phyloP scores from a whole-genome alignment of 2,797 vertebrate species.

The Clamator glandarius region DNA sequence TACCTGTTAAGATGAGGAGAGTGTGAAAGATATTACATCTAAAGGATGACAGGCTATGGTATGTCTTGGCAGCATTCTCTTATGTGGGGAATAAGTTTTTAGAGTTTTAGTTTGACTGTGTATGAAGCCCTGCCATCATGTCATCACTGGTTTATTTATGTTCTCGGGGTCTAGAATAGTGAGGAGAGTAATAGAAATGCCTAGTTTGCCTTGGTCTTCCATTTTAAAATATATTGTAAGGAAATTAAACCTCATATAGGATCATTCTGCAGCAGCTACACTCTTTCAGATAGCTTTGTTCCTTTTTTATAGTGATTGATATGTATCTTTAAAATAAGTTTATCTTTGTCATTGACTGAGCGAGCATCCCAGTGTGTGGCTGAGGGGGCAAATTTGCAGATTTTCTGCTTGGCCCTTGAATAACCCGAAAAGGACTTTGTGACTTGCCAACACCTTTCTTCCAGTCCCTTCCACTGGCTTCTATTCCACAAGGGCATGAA shows the following conservation, averaged over 20 bases:
- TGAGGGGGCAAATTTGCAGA: not conserved
- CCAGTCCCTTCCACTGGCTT: not conserved
- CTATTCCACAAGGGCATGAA: not conserved
- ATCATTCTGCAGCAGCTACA: not conserved
- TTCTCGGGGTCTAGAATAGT: not conserved
- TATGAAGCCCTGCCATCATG: not conserved
- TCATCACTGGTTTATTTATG: not conserved
- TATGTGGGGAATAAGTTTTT: not conserved
- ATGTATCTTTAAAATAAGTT: not conserved
- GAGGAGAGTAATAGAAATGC: not conserved
- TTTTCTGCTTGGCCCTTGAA: not conserved
- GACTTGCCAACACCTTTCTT: not conserved
- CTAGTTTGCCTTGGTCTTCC: not conserved
- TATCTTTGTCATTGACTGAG: not conserved
- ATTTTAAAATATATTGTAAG: not conserved
- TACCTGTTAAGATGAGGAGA: not conserved
- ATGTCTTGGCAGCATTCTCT: not conserved
- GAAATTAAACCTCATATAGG: not conserved
- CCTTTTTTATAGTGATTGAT: not conserved
- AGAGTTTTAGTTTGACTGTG: not conserved
- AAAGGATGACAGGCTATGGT: not conserved
- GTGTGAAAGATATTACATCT: not conserved
- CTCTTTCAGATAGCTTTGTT: not conserved
- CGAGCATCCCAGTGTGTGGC: not conserved
- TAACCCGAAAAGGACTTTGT: not conserved